phyloP scores from a whole-genome alignment of 2,797 vertebrate genomes.

The Pantherophis alleghaniensis region DNA sequence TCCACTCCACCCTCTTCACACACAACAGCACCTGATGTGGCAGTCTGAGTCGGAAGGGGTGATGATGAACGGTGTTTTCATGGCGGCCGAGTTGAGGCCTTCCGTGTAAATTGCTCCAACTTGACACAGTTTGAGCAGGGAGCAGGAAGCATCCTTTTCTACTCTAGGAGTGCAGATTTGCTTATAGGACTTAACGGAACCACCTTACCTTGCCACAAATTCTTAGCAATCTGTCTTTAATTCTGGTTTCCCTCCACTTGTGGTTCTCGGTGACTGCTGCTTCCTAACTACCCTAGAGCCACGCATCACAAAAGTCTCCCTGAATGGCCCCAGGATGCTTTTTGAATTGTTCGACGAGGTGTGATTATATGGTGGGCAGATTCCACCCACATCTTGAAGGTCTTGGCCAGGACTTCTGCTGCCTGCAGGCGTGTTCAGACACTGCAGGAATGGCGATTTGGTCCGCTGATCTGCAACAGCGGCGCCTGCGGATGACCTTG shows the following conservation, averaged over 20 bases:
- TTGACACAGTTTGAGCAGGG: conserved; percentile 51
- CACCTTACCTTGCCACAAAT: conserved; percentile 63
- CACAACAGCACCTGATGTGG: neutral
- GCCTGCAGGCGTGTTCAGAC: neutral
- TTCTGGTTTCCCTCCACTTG: conserved; percentile 53
- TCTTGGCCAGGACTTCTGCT: neutral
- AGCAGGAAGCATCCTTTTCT: conserved; percentile 30
- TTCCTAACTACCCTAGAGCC: conserved; percentile 29
- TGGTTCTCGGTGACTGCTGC: conserved; percentile 40
- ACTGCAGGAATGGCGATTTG: no score
- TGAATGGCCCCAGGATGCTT: conserved; percentile 7
- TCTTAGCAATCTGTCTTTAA: conserved; percentile 61
- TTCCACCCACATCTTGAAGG: neutral
- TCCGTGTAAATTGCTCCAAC: conserved; percentile 52
- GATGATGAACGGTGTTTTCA: conserved; percentile 16
- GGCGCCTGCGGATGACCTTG: neutral
- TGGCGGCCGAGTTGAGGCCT: conserved; percentile 40
- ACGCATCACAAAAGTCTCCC: neutral
- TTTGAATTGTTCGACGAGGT: conserved; percentile 38
- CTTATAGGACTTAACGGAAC: conserved; percentile 57
- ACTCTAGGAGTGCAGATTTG: conserved; percentile 58
- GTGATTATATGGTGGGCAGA: conserved; percentile 1
- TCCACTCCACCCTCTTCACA: neutral
- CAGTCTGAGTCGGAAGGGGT: conserved; percentile 22
- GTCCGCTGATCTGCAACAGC: neutral